Percentiles rank a stretch among this genome's conserved stretches.
phyloP scores from a whole-genome alignment of 2,888 invertebrate genomes.

The Drosophila yooni region DNA sequence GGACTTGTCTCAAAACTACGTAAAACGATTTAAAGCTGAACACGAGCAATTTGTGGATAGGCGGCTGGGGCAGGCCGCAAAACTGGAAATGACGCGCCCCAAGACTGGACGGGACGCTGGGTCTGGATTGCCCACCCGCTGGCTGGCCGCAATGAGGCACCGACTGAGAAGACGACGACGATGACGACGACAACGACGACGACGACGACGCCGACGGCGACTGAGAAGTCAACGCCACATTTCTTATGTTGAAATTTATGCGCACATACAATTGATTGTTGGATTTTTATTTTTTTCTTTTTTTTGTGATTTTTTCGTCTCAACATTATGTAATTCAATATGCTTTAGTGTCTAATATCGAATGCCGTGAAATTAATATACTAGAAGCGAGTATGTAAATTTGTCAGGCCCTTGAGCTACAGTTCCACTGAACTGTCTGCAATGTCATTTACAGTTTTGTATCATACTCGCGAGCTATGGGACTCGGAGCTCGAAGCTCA shows the following conservation, averaged over 20 bases:
- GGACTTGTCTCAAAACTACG: constrained; percentile 75
- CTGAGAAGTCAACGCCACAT: constrained; percentile 54
- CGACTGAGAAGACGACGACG: not conserved
- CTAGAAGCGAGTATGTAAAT: constrained; percentile 45
- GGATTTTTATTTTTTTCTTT: constrained; percentile 13
- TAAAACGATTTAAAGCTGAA: constrained; percentile 79
- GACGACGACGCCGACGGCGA: constrained; percentile 10
- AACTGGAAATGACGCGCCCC: constrained; percentile 13
- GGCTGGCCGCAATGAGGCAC: constrained; percentile 34
- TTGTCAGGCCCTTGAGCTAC: not conserved
- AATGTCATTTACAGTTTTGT: constrained; percentile 72
- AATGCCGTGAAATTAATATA: constrained; percentile 59
- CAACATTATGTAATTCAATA: constrained; percentile 62
- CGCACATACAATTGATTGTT: constrained; percentile 71
- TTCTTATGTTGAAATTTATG: constrained; percentile 74
- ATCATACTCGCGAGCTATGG: not conserved
- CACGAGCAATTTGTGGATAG: constrained; percentile 79
- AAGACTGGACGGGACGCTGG: constrained; percentile 6
- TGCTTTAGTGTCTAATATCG: constrained; percentile 58
- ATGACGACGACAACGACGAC: constrained; percentile 5
- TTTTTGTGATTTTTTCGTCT: constrained; percentile 32
- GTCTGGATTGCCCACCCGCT: constrained; percentile 54
- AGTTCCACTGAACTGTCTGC: constrained; percentile 68
- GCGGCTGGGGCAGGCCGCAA: constrained; percentile 13
- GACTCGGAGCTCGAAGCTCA: too few relatives aligned